Percentiles rank a stretch among this genome's conserved stretches.
These are phyloP conservation scores for Dolichomitus sp. DNA, from an alignment of 2,888 invertebrate species.

Conservation along the genomic window DNA sequence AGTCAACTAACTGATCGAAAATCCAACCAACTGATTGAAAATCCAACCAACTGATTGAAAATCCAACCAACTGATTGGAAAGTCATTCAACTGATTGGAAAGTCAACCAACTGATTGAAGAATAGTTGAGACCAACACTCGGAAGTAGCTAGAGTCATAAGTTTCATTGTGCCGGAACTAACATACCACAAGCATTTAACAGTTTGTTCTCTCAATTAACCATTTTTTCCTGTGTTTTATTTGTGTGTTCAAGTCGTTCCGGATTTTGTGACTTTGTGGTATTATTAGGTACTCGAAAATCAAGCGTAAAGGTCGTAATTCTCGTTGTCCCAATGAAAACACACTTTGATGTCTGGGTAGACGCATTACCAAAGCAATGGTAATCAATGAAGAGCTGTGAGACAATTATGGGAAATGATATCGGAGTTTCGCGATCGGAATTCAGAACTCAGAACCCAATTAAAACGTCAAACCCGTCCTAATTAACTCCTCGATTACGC, in stretches of 20 bases:
- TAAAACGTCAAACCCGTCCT: conserved; percentile 83
- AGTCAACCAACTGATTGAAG: too few species aligned
- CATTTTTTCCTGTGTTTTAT: not conserved
- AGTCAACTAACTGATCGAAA: too few species aligned
- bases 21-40: too few species aligned
- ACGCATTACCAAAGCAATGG: not conserved
- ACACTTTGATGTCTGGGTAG: not conserved
- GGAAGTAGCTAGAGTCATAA: too few species aligned
- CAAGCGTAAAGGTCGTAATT: not conserved
- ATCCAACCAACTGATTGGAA: too few species aligned
- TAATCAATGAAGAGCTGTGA: not conserved
- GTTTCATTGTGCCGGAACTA: too few species aligned
- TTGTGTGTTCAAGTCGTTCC: not conserved
- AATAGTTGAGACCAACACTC: too few species aligned
- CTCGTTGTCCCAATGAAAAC: not conserved
- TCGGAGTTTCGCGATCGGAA: conserved; percentile 12
- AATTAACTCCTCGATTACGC: conserved; percentile 85
- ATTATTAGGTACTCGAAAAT: not conserved
- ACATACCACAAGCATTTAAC: too few species aligned
- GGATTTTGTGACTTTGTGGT: not conserved
- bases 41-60: too few species aligned
- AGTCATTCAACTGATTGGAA: too few species aligned
- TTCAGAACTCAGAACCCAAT: conserved; percentile 76
- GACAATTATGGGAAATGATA: conserved; percentile 6
- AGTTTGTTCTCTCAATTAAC: not conserved